A percentile compares a stretch with the other conserved stretches of the same genome.
These are phyloP conservation scores for Channa maculata DNA, from an alignment of 2,113 vertebrate species.

Conservation along the genomic window DNA sequence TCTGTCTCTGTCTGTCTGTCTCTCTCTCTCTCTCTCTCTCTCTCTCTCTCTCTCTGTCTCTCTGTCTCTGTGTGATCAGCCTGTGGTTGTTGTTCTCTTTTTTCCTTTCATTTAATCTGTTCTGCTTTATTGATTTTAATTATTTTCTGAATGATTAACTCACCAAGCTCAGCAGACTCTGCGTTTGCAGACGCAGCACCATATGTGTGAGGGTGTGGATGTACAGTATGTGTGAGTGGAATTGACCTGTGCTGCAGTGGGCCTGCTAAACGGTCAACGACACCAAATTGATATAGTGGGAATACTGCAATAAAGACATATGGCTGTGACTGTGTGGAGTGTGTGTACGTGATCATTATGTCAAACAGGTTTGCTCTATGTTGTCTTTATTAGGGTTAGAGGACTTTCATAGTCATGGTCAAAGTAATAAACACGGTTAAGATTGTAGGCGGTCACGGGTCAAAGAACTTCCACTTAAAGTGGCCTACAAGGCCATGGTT, in stretches of 20 bases:
- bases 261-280: constrained; percentile 36
- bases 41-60: no score
- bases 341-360: background rate
- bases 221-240: constrained; percentile 7
- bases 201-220: constrained; percentile 7
- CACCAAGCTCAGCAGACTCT: constrained; percentile 33
- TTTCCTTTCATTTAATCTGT: constrained; percentile 53
- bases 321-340: background rate
- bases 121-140: constrained; percentile 77
- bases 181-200: constrained; percentile 34
- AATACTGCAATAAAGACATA: background rate
- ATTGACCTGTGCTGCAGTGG: constrained; percentile 18
- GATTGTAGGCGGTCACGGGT: no score
- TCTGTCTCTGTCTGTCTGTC: no score
- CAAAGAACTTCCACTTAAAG: no score
- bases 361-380: no score
- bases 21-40: no score
- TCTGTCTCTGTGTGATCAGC: background rate
- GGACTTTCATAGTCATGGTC: no score
- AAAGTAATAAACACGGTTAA: no score
- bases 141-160: constrained; percentile 72
- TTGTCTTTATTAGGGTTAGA: no score
- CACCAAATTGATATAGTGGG: constrained; percentile 10
- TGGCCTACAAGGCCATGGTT: no score
- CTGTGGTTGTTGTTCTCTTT: background rate